Percentiles rank a stretch among this genome's conserved stretches.
Conservation (phyloP, 2,797 vertebrate genomes). For the Manis crassicaudata region DNA sequence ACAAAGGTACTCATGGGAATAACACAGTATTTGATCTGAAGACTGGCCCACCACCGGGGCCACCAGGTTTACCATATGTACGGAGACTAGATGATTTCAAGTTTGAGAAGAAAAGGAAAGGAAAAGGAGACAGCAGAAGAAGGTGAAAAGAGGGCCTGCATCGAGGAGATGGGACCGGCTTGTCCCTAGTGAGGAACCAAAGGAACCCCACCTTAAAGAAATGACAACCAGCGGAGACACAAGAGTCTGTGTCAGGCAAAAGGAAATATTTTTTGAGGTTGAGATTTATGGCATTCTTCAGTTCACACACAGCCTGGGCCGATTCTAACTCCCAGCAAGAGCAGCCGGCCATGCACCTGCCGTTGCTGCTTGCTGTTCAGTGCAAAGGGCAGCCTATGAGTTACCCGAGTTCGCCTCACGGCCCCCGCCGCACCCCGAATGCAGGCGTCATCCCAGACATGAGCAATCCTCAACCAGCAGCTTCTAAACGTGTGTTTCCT, state of each 20-base stretch:
- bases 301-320: not conserved
- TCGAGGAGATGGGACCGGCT: not conserved
- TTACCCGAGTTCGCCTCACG: not conserved
- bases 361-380: not conserved
- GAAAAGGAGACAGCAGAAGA: not conserved
- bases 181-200: too few species aligned
- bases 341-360: not conserved
- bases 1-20: not conserved
- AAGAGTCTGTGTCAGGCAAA: not conserved
- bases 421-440: not conserved
- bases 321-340: not conserved
- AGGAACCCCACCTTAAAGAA: too few species aligned
- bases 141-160: not conserved
- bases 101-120: not conserved
- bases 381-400: not conserved
- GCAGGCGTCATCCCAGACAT: not conserved
- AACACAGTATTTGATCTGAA: not conserved
- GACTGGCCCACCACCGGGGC: not conserved
- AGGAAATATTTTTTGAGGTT: slow-evolving; percentile 16
- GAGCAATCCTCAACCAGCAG: not conserved
- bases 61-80: not conserved
- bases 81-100: not conserved
- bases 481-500: not conserved
- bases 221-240: not conserved
- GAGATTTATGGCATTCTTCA: not conserved